Evolutionary conservation across 2,113 vertebrate genomes (phyloP).

Genomic region (Felis catus): F.catus_Fca126_mat1.0 CM031426.1:44950501-44951000

Average conservation of each 20-base stretch:
- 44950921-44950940: background rate
- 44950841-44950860: background rate
- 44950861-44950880: background rate
- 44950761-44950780: background rate
- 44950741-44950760: background rate
- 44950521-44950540: background rate
- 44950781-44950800: background rate
- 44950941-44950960: background rate
- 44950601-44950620: background rate
- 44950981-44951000: background rate
- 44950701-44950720: background rate
- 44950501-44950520: background rate
- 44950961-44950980: background rate
- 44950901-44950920: background rate
- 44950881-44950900: background rate
- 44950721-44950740: background rate
- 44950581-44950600: background rate
- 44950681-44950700: background rate
- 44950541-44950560: background rate
- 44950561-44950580: background rate
- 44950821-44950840: background rate
- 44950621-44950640: background rate
- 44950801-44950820: background rate
- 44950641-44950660: background rate
- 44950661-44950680: background rate